phyloP scores from a whole-genome alignment of 2,888 invertebrate species.

The Scaptodrosophila latifasciaeformis region DNA sequence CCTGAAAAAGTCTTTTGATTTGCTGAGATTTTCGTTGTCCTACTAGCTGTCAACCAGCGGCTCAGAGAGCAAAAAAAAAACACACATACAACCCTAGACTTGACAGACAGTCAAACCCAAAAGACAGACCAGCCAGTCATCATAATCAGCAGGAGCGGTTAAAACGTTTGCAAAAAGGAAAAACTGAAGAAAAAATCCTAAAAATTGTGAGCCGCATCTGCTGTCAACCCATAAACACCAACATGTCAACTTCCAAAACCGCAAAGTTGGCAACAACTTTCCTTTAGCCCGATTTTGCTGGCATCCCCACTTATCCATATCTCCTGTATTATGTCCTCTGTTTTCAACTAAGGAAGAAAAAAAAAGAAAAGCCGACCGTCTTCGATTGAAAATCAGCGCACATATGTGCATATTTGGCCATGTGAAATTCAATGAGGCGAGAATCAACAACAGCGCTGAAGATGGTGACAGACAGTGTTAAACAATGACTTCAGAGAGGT shows the following conservation, averaged over 20 bases:
- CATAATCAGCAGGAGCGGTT: constrained; percentile 14
- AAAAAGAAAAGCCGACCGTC: constrained; percentile 41
- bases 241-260: constrained; percentile 69
- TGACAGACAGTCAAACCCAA: constrained; percentile 3
- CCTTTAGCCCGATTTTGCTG: neutral
- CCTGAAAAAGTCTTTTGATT: no score
- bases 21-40: no score
- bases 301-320: no score
- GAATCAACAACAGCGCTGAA: no score
- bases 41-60: no score
- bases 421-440: constrained; percentile 54
- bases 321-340: no score
- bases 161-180: neutral
- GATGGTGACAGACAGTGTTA: no score
- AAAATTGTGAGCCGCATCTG: constrained; percentile 1
- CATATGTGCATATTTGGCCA: constrained; percentile 42
- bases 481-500: no score
- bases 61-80: no score
- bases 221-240: constrained; percentile 63
- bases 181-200: neutral
- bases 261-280: constrained; percentile 67
- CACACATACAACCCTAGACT: no score
- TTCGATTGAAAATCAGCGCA: constrained; percentile 65
- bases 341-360: constrained; percentile 15
- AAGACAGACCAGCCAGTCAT: constrained; percentile 3